Conservation (phyloP, 2,113 vertebrate genomes). For the Aramus guarauna region DNA sequence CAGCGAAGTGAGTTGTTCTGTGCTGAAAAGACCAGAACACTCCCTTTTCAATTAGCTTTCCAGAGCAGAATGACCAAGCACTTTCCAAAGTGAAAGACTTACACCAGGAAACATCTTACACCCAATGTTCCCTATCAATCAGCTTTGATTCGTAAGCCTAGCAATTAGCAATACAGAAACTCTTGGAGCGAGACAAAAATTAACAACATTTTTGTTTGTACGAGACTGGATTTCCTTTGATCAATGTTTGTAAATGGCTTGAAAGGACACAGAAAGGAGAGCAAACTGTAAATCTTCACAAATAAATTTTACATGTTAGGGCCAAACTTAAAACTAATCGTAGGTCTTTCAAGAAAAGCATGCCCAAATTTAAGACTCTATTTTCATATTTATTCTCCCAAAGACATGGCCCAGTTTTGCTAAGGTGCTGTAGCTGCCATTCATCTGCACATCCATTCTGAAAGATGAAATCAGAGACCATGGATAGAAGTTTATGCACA, state of each 20-base stretch:
- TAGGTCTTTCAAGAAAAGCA: not conserved
- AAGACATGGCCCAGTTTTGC: not conserved
- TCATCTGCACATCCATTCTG: not conserved
- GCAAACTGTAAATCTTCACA: not conserved
- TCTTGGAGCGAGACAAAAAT: not conserved
- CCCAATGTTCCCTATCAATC: not conserved
- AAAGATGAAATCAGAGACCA: not conserved
- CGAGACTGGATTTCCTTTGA: not conserved
- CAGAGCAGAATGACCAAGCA: not conserved
- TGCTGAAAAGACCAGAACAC: not conserved
- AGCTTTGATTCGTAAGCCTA: not conserved
- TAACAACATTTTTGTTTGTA: not conserved
- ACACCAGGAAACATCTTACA: not conserved
- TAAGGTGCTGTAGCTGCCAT: not conserved
- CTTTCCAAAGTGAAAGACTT: not conserved
- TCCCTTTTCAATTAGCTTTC: not conserved
- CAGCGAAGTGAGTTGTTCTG: not conserved
- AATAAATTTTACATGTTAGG: not conserved
- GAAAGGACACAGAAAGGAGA: not conserved
- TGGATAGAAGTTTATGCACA: not conserved
- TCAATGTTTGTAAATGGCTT: not conserved
- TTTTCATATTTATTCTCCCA: not conserved
- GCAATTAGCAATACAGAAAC: not conserved
- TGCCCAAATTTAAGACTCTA: not conserved
- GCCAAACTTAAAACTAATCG: not conserved